Base-by-base conservation (phyloP, 2,113 vertebrate genomes). In the Machaerirhynchus nigripectus region DNA sequence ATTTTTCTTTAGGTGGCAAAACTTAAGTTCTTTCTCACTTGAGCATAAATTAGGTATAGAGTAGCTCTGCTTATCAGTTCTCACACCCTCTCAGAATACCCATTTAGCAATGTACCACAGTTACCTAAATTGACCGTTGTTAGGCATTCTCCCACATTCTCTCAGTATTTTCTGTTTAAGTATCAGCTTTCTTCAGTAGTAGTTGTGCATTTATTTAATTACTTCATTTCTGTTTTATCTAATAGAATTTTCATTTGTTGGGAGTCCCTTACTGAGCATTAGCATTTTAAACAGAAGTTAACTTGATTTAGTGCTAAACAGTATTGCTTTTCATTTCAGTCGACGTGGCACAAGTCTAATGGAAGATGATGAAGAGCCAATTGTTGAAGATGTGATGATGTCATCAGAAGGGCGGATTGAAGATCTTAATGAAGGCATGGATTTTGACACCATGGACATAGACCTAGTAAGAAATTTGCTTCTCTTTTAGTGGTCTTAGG, bases 381-480 rank as follows among this genome's bases (percentile, higher is more conserved):
- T 99, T 69, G 99, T 99, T 92, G 99, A 99, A 98, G 99, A 99
- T 74, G 99, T 99, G 93, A 99, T 99, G 99, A 99, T 99, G 99
- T 99, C 99, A 75, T 99, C 99, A 50, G 99, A 99, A 98, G 99
- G 99, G 71, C 98, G 99, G 79, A 99, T 99, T 97, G 99, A 99
- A 91, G 99, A 99, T 97, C 99, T 99, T 92, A 99, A 99, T 46
- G 99, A 99, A 97, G 99, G 99, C 98, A 99, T 99, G 99, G 99
- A 99, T 97, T 99, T 99, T 64, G 99, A 99, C 96, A 99, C 99
- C 96, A 99, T 99, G 99, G 99, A 99, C 97, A 99, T 99, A 97
- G 99, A 99, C 97, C 98, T 99, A 99, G 99, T 99, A 98, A 98
- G 98, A 95, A 85, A 87, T 74, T 28, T 57, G 22, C 16, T 73